Conservation (phyloP, 2,113 vertebrate species). For the Carollia perspicillata region DNA sequence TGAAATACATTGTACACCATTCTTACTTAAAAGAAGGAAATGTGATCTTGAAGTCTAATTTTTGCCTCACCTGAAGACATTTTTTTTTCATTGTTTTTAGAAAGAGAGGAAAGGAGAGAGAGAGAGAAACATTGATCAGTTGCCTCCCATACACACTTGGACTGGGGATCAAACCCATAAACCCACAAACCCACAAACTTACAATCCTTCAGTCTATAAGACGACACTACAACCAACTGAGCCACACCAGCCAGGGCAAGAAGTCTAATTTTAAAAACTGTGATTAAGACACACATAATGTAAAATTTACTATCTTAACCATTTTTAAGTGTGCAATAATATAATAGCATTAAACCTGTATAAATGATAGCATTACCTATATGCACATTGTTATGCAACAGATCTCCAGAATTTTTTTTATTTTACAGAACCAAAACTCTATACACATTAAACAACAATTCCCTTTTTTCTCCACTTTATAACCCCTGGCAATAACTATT, state of each 20-base stretch:
- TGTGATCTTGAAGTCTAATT: neutral
- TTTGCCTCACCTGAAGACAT: neutral
- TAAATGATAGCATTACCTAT: neutral
- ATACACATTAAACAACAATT: neutral
- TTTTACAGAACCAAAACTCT: neutral
- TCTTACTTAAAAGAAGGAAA: neutral
- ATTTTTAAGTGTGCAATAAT: neutral
- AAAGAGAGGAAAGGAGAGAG: no score
- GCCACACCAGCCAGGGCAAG: no score
- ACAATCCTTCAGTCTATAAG: no score
- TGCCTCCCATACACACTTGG: no score
- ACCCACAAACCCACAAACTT: no score
- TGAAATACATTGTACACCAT: no score
- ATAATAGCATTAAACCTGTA: neutral
- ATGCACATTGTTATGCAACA: neutral
- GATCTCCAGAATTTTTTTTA: neutral
- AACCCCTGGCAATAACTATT: neutral
- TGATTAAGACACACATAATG: neutral
- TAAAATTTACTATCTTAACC: neutral
- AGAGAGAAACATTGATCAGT: no score
- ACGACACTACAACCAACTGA: no score
- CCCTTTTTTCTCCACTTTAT: fast-evolving
- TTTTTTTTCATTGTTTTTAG: no score
- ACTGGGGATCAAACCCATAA: no score
- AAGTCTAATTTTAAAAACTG: neutral